Percentiles rank a stretch among this genome's conserved stretches.
phyloP scores from a whole-genome alignment of 2,888 invertebrate species.

The Pristionchus fissidentatus region DNA sequence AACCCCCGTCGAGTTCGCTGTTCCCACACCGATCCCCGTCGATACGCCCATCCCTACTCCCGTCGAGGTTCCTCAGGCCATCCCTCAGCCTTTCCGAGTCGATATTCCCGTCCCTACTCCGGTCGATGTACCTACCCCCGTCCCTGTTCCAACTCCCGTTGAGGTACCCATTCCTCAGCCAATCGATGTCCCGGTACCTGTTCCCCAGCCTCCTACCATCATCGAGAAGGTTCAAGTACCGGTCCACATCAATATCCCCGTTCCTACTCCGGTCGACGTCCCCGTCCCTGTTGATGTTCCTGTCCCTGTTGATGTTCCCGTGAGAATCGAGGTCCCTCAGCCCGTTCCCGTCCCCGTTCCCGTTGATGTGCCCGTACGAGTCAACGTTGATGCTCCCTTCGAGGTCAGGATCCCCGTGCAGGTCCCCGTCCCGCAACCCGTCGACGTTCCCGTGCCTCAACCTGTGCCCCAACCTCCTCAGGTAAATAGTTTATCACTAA shows the following conservation, averaged over 20 bases:
- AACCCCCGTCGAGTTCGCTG: constrained; percentile 28
- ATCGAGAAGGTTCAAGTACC: constrained; percentile 46
- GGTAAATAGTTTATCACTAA: neutral
- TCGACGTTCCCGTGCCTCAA: constrained; percentile 40
- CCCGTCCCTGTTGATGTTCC: constrained; percentile 41
- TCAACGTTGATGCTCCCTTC: constrained; percentile 43
- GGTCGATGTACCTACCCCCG: constrained; percentile 22
- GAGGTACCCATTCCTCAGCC: constrained; percentile 37
- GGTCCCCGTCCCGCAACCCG: constrained; percentile 14
- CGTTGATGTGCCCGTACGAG: constrained; percentile 46
- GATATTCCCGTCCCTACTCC: constrained; percentile 43
- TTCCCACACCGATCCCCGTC: constrained; percentile 3
- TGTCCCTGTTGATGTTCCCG: constrained; percentile 44
- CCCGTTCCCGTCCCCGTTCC: constrained; percentile 38
- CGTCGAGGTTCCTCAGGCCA: constrained; percentile 15
- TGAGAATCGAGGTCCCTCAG: constrained; percentile 43
- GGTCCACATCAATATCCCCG: constrained; percentile 35
- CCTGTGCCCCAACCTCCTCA: constrained; percentile 41
- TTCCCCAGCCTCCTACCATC: constrained; percentile 48
- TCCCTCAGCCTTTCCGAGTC: constrained; percentile 30
- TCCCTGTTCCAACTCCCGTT: constrained; percentile 41
- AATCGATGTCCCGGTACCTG: constrained; percentile 29
- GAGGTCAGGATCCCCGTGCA: constrained; percentile 36
- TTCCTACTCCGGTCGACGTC: constrained; percentile 43
- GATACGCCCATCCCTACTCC: constrained; percentile 16